These are phyloP conservation scores for Troides oblongomaculatus DNA, from an alignment of 2,888 invertebrate genomes.

Conservation along the genomic window DNA sequence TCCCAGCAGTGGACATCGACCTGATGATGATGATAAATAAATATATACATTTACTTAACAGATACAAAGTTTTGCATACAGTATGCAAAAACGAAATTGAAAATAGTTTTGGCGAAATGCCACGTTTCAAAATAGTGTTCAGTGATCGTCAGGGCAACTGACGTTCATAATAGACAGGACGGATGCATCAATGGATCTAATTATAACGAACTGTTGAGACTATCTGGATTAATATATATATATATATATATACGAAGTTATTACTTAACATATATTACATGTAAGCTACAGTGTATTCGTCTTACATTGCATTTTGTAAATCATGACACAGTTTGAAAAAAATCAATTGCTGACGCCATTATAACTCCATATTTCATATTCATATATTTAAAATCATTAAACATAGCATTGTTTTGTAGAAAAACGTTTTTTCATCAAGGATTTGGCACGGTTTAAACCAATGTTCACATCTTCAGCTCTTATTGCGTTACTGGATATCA, in stretches of 20 bases:
- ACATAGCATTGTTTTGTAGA: no score
- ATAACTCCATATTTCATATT: no score
- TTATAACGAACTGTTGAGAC: background rate
- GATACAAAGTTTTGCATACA: background rate
- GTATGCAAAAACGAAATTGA: constrained; percentile 12
- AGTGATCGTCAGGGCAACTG: constrained; percentile 18
- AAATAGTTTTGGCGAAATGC: constrained; percentile 26
- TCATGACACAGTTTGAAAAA: no score
- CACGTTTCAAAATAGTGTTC: constrained; percentile 11
- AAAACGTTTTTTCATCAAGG: no score
- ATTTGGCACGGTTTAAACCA: no score
- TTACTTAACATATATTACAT: background rate
- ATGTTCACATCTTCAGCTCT: no score
- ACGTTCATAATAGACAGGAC: constrained; percentile 3
- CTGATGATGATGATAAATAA: no score
- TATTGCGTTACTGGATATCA: no score
- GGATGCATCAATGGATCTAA: constrained; percentile 13
- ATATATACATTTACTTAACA: background rate
- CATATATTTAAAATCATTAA: no score
- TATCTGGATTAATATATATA: background rate
- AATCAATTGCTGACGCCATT: no score
- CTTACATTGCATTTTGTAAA: background rate
- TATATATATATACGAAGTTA: background rate
- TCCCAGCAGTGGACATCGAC: no score
- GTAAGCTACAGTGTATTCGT: background rate